phyloP scores from a whole-genome alignment of 92 coral and sea anemone genomes.

The Anthopleura xanthogrammica region DNA sequence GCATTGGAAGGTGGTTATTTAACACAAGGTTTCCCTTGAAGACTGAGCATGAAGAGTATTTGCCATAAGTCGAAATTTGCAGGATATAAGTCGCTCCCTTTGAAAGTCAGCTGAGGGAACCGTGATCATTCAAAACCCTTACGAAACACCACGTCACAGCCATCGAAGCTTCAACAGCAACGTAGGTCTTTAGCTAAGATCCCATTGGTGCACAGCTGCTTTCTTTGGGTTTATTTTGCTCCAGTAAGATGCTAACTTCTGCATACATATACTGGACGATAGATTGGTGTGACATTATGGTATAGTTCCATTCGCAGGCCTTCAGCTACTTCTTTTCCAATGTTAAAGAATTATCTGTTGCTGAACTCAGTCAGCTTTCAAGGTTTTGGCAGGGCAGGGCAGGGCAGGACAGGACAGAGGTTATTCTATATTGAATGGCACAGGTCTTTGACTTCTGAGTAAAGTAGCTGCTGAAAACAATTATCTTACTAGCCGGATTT shows the following conservation, averaged over 20 bases:
- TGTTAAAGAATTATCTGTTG: slow-evolving; percentile 14
- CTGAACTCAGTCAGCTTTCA: too few species aligned
- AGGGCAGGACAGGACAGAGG: too few species aligned
- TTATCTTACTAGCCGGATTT: too few species aligned
- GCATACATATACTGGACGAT: not conserved
- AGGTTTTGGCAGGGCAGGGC: too few species aligned
- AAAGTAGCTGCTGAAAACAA: too few species aligned
- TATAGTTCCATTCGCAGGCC: not conserved
- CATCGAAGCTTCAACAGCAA: not conserved
- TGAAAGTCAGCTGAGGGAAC: not conserved
- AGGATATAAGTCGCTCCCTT: not conserved
- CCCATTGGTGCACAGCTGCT: slow-evolving; percentile 5
- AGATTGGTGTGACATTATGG: not conserved
- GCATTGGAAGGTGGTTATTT: not conserved
- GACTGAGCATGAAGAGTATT: not conserved
- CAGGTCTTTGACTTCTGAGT: too few species aligned
- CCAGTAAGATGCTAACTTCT: not conserved
- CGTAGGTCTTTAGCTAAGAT: not conserved
- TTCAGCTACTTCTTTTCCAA: slow-evolving; percentile 7
- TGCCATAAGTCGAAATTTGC: slow-evolving; percentile 1
- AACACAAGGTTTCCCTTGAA: not conserved
- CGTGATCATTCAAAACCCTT: not conserved
- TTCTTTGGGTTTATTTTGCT: slow-evolving; percentile 2
- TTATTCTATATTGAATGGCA: too few species aligned
- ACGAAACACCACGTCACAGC: not conserved